phyloP scores from a whole-genome alignment of 2,797 vertebrate genomes.

The Gorsachius magnificus region DNA sequence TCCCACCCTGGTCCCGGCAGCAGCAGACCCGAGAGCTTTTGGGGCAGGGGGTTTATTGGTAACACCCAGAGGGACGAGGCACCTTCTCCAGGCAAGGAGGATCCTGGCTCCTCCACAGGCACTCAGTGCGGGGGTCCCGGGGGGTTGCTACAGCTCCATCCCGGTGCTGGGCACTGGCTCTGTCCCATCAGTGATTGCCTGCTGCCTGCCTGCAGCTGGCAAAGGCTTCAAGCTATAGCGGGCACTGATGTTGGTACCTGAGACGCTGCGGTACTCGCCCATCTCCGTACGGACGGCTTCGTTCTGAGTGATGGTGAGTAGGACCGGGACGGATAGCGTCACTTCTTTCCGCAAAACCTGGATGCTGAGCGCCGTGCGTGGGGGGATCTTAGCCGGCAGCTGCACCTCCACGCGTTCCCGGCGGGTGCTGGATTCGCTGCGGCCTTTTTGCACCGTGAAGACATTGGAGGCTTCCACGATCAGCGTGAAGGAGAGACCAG shows the following conservation, averaged over 20 bases:
- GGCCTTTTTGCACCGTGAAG: slow-evolving; percentile 63
- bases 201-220: neutral
- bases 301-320: slow-evolving; percentile 65
- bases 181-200: neutral
- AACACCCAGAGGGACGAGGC: neutral
- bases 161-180: neutral
- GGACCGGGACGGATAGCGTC: slow-evolving; percentile 18
- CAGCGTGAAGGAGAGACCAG: slow-evolving; percentile 62
- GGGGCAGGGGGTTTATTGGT: slow-evolving; percentile 8
- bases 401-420: slow-evolving; percentile 45
- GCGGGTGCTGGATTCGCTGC: slow-evolving; percentile 39
- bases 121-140: neutral
- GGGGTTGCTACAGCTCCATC: neutral
- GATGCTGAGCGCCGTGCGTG: slow-evolving; percentile 28
- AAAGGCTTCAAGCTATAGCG: slow-evolving; percentile 57
- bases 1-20: neutral
- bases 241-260: slow-evolving; percentile 54
- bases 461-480: slow-evolving; percentile 47
- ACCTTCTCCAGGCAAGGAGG: neutral
- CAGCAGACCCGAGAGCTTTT: neutral
- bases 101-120: neutral
- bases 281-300: slow-evolving; percentile 21
- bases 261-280: slow-evolving; percentile 61
- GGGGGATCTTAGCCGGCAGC: slow-evolving; percentile 57
- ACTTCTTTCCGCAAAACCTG: slow-evolving; percentile 64